Percentiles rank a stretch among this genome's conserved stretches.
phyloP scores from a whole-genome alignment of 2,888 invertebrate species.

The Osmoderma eremita region DNA sequence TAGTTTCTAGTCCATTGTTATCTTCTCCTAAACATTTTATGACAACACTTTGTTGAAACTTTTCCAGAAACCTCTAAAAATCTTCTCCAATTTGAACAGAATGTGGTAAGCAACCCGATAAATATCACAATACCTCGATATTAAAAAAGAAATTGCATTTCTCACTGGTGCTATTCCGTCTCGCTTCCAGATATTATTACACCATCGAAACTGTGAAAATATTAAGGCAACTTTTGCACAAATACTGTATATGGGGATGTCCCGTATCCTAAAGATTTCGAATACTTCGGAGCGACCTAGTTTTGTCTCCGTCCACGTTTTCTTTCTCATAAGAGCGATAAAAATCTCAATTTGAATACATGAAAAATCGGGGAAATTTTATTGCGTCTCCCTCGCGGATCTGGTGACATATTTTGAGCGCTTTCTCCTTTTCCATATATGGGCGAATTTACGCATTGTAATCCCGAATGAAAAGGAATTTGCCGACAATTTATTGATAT shows the following conservation, averaged over 20 bases:
- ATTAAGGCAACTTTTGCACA: too few relatives aligned
- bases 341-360: conserved; percentile 33
- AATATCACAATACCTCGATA: too few relatives aligned
- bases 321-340: conserved; percentile 22
- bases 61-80: too few relatives aligned
- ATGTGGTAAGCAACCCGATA: too few relatives aligned
- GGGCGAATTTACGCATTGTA: conserved; percentile 7
- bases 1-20: too few relatives aligned
- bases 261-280: not conserved
- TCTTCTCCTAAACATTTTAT: too few relatives aligned
- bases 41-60: too few relatives aligned
- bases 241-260: not conserved
- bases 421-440: not conserved
- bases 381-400: conserved; percentile 24
- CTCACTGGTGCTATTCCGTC: too few relatives aligned
- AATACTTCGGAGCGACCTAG: not conserved
- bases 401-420: conserved; percentile 11
- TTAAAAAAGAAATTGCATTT: too few relatives aligned
- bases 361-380: conserved; percentile 29
- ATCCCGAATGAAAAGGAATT: conserved; percentile 9
- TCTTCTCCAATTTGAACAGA: too few relatives aligned
- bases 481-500: conserved; percentile 5
- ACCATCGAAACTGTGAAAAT: too few relatives aligned
- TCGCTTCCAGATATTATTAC: too few relatives aligned
- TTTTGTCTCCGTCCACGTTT: conserved; percentile 9